Percentiles rank a stretch among this genome's conserved stretches.
These are phyloP conservation scores for Bucorvus abyssinicus DNA, from an alignment of 2,797 vertebrate species.

Conservation along the genomic window DNA sequence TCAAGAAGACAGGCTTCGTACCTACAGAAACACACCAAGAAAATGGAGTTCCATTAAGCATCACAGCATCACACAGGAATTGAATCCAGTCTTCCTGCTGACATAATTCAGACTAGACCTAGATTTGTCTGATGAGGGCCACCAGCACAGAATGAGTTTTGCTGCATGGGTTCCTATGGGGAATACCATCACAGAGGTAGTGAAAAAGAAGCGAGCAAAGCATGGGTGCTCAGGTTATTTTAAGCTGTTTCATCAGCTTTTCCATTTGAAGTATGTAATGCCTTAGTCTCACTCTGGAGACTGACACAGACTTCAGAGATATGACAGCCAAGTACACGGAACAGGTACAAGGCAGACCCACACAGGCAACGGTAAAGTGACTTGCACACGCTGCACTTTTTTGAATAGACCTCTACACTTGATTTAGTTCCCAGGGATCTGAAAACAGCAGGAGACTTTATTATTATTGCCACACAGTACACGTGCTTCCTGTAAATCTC, in stretches of 20 bases:
- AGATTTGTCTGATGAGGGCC: not conserved
- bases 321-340: not conserved
- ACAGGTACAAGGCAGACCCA: not conserved
- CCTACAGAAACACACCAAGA: constrained; percentile 69
- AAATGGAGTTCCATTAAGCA: not conserved
- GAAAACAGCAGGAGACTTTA: constrained; percentile 50
- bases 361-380: not conserved
- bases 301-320: not conserved
- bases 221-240: not conserved
- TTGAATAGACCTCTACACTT: constrained; percentile 21
- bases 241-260: constrained; percentile 6
- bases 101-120: not conserved
- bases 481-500: constrained; percentile 51
- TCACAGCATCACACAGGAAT: not conserved
- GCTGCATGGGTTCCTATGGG: not conserved
- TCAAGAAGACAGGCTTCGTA: constrained; percentile 83
- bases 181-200: not conserved
- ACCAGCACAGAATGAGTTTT: not conserved
- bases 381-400: not conserved
- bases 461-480: constrained; percentile 34
- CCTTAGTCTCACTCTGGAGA: not conserved
- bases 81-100: not conserved
- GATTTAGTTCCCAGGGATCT: constrained; percentile 50
- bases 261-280: not conserved
- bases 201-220: not conserved